These are phyloP conservation scores for Scaptomyza polygonia DNA, from an alignment of 2,888 invertebrate genomes.

Conservation along the genomic window DNA sequence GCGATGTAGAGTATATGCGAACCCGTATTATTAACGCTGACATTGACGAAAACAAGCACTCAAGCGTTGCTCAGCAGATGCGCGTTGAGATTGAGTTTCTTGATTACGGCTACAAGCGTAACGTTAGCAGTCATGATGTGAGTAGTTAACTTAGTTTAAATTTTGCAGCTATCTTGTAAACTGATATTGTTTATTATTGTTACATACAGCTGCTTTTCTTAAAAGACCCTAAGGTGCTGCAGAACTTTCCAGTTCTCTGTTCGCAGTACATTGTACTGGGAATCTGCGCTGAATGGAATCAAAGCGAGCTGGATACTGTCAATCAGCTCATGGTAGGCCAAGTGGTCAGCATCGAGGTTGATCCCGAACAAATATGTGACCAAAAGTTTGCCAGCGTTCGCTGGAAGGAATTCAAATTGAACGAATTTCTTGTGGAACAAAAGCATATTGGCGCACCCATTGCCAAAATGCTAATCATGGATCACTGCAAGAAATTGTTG, in stretches of 20 bases:
- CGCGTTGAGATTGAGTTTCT: constrained; percentile 88
- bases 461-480: constrained; percentile 76
- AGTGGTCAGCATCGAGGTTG: constrained; percentile 71
- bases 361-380: constrained; percentile 68
- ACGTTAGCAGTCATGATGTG: constrained; percentile 86
- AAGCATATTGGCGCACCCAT: constrained; percentile 82
- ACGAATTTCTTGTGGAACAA: constrained; percentile 81
- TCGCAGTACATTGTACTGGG: constrained; percentile 81
- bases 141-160: constrained; percentile 74
- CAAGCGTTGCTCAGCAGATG: constrained; percentile 84
- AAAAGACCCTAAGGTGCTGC: constrained; percentile 75
- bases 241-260: constrained; percentile 78
- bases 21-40: constrained; percentile 83
- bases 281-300: constrained; percentile 81
- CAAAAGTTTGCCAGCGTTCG: constrained; percentile 82
- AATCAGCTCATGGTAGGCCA: constrained; percentile 73
- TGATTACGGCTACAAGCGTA: constrained; percentile 88
- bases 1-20: constrained; percentile 78
- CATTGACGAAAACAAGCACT: constrained; percentile 35
- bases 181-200: constrained; percentile 15
- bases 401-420: constrained; percentile 82
- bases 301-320: constrained; percentile 74
- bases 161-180: constrained; percentile 6
- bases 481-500: constrained; percentile 80
- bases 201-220: constrained; percentile 77